phyloP scores from a whole-genome alignment of 2,797 vertebrate genomes.

The Anomalospiza imberbis region DNA sequence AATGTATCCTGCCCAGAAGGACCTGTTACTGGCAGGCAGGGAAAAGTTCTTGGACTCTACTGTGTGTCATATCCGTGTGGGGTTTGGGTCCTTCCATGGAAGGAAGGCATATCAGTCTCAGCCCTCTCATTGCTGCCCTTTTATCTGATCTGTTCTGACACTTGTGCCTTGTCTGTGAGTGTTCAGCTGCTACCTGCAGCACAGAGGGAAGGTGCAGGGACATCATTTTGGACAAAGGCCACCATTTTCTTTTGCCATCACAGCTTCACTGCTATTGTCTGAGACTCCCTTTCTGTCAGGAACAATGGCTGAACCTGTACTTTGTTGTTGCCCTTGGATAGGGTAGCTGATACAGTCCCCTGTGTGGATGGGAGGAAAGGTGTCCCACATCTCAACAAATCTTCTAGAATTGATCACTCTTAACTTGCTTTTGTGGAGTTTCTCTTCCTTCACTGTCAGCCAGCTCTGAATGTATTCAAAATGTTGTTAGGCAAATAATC shows the following conservation, averaged over 20 bases:
- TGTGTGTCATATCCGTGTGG: rapidly evolving
- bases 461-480: neutral
- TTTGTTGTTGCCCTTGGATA: neutral
- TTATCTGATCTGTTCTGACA: neutral
- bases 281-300: neutral
- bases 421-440: neutral
- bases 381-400: neutral
- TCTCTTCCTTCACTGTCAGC: neutral
- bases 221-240: neutral
- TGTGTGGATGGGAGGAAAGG: neutral
- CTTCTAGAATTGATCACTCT: neutral
- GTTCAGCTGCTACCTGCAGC: neutral
- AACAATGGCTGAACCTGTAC: neutral
- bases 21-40: neutral
- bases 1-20: neutral
- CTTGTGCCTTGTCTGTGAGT: neutral
- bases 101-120: neutral
- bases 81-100: neutral
- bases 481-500: neutral
- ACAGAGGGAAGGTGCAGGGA: neutral
- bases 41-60: neutral
- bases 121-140: rapidly evolving
- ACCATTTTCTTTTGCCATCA: neutral
- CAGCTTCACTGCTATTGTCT: neutral
- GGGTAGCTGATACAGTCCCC: neutral